phyloP scores from a whole-genome alignment of 1,140 invertebrate genomes.

The Arctopsyche grandis region DNA sequence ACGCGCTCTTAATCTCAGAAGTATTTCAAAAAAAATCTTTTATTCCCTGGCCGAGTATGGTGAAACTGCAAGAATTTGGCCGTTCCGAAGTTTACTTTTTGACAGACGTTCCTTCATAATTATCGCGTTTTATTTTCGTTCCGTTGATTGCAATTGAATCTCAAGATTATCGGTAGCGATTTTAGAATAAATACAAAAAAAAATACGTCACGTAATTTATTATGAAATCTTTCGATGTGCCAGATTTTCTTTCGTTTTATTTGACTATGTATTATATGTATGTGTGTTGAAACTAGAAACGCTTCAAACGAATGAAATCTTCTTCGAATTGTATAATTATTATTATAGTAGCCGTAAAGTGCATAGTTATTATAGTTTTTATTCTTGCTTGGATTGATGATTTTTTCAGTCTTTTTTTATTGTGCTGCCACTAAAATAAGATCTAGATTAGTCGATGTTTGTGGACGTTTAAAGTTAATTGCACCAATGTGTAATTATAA shows the following conservation, averaged over 20 bases:
- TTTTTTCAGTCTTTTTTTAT: neutral
- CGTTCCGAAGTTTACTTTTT: neutral
- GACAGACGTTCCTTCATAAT: neutral
- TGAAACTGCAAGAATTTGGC: too few relatives aligned
- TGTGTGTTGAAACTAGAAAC: neutral
- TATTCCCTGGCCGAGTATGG: too few relatives aligned
- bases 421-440: neutral
- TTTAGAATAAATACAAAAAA: neutral
- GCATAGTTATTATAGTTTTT: too few relatives aligned
- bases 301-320: neutral
- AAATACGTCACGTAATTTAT: neutral
- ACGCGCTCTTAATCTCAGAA: neutral
- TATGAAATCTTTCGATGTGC: constrained; percentile 2
- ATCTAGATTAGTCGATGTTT: neutral
- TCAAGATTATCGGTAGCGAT: neutral
- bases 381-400: neutral
- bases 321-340: neutral
- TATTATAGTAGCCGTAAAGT: too few relatives aligned
- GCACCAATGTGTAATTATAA: too few relatives aligned
- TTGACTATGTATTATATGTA: neutral
- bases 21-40: neutral
- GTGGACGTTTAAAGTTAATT: neutral
- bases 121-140: neutral
- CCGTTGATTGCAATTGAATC: neutral
- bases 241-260: neutral